These are phyloP conservation scores for Rhynchophorus ferrugineus DNA, from an alignment of 1,140 invertebrate species.

Conservation along the genomic window DNA sequence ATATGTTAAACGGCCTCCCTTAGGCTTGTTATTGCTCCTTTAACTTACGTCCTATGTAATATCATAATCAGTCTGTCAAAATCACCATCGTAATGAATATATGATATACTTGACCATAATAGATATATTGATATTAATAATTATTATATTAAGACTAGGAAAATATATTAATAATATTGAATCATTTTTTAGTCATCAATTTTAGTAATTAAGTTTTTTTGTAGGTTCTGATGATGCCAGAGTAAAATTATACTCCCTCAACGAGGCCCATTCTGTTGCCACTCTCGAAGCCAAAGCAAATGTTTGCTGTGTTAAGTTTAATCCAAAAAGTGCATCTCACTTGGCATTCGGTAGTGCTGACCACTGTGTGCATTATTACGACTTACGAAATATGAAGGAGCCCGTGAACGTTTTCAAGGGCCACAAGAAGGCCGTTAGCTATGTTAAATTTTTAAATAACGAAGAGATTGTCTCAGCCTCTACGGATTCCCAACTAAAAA, in stretches of 20 bases:
- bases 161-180: no score
- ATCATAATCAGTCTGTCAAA: no score
- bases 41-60: no score
- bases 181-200: no score
- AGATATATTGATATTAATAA: no score
- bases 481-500: slow-evolving; percentile 88
- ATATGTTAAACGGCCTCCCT: no score
- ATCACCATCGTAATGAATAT: no score
- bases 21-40: no score
- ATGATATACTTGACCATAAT: no score
- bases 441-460: slow-evolving; percentile 89
- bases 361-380: slow-evolving; percentile 96
- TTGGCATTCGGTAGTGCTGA: slow-evolving; percentile 93
- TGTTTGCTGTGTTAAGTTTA: slow-evolving; percentile 96
- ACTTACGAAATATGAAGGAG: slow-evolving; percentile 78
- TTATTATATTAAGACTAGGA: no score
- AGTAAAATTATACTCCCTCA: slow-evolving; percentile 90
- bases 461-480: slow-evolving; percentile 90
- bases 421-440: slow-evolving; percentile 92
- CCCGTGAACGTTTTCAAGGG: slow-evolving; percentile 82
- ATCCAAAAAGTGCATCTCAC: slow-evolving; percentile 77
- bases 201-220: no score
- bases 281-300: slow-evolving; percentile 87
- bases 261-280: slow-evolving; percentile 78
- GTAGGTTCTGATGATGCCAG: slow-evolving; percentile 85